A percentile compares a stretch with the other conserved stretches of the same genome.
These are phyloP conservation scores for Ceratitis capitata DNA, from an alignment of 1,140 invertebrate species.

Conservation along the genomic window DNA sequence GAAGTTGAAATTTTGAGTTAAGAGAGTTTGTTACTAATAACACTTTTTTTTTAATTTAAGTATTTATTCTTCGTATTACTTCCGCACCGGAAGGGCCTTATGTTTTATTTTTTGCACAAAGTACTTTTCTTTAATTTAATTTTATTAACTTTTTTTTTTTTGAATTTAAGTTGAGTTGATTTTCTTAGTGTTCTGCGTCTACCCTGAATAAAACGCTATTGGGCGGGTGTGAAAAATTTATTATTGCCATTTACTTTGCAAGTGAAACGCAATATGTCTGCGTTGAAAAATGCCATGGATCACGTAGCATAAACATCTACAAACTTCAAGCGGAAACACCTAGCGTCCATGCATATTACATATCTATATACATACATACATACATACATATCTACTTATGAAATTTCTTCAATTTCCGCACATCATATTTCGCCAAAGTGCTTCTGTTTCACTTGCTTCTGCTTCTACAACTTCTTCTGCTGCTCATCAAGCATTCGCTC, in stretches of 20 bases:
- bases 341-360: background rate
- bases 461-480: no score
- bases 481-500: background rate
- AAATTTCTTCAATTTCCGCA: constrained; percentile 32
- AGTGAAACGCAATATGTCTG: constrained; percentile 8
- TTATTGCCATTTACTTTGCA: constrained; percentile 23
- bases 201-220: background rate
- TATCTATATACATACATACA: background rate
- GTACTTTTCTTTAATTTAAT: constrained; percentile 9
- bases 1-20: no score
- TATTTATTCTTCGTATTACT: background rate
- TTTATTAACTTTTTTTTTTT: no score
- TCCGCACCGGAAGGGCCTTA: background rate
- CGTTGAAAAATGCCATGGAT: constrained; percentile 11
- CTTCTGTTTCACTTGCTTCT: constrained; percentile 1
- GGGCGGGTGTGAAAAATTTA: background rate
- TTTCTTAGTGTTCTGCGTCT: background rate
- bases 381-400: background rate
- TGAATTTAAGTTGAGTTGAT: background rate
- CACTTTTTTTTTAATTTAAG: background rate
- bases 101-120: background rate
- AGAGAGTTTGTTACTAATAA: no score
- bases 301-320: constrained; percentile 26
- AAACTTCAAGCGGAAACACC: constrained; percentile 31
- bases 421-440: constrained; percentile 30